Conservation (phyloP, 2,113 vertebrate genomes). For the Stictonetta naevosa region DNA sequence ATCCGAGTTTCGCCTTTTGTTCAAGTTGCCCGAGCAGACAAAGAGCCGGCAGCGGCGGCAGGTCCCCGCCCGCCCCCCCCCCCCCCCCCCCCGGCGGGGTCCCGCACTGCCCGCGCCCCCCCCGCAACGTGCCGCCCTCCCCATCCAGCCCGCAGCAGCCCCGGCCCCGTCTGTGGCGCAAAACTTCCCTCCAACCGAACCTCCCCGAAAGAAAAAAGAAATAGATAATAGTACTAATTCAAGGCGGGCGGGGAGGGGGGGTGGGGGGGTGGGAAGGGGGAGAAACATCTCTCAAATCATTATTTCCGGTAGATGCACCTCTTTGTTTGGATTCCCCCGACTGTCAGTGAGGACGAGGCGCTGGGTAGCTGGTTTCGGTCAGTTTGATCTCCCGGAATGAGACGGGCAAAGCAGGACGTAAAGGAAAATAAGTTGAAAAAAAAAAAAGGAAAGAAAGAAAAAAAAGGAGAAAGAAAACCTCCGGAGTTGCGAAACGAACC, state of each 20-base stretch:
- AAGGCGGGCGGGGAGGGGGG: background rate
- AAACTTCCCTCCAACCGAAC: constrained; percentile 65
- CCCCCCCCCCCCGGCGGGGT: constrained; percentile 10
- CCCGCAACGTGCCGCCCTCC: constrained; percentile 46
- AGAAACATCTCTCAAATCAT: constrained; percentile 72
- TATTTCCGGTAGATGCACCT: constrained; percentile 81
- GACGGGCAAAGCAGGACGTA: background rate
- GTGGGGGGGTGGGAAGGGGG: background rate
- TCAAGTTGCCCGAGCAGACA: constrained; percentile 84
- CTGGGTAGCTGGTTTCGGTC: constrained; percentile 54
- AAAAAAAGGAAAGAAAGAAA: background rate
- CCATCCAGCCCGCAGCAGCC: background rate
- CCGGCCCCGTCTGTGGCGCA: background rate
- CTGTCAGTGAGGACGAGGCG: constrained; percentile 63
- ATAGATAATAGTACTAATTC: background rate
- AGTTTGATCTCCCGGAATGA: constrained; percentile 29
- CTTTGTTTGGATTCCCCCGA: constrained; percentile 81
- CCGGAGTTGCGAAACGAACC: constrained; percentile 46
- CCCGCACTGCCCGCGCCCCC: background rate
- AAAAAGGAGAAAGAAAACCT: background rate
- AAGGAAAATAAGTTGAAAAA: constrained; percentile 8
- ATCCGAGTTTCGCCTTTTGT: constrained; percentile 85
- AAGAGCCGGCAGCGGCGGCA: constrained; percentile 82
- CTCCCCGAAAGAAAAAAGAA: background rate
- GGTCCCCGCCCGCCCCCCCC: constrained; percentile 76